Percentiles rank a stretch among this genome's conserved stretches.
phyloP scores from a whole-genome alignment of 2,113 vertebrate species.

The Rhabdornis inornatus region DNA sequence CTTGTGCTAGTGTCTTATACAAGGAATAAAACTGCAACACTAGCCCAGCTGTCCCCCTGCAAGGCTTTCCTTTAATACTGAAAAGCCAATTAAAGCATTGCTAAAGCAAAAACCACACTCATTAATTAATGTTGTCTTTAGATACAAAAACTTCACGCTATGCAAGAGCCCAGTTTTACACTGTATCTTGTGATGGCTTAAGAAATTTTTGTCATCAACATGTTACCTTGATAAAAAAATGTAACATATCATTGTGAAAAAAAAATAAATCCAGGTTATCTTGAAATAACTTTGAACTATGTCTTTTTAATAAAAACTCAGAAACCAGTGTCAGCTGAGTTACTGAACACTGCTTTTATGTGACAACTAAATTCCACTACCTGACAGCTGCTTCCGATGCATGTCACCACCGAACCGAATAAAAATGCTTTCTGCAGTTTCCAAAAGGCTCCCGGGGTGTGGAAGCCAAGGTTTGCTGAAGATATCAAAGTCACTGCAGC shows the following conservation, averaged over 20 bases:
- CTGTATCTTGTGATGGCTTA: rapidly evolving
- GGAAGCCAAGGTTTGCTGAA: background rate
- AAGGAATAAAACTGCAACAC: background rate
- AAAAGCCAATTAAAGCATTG: background rate
- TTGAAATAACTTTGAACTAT: background rate
- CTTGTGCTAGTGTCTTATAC: too few species aligned
- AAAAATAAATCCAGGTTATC: background rate
- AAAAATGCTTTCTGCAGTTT: background rate
- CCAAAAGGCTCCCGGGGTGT: background rate
- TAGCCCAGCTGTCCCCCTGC: background rate
- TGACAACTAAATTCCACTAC: background rate
- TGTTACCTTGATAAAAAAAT: background rate
- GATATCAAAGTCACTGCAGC: background rate
- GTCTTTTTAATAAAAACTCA: background rate
- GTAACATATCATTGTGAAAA: background rate
- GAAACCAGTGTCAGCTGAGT: background rate
- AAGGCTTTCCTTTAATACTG: background rate
- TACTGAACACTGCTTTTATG: rapidly evolving
- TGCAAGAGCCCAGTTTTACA: background rate
- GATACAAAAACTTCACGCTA: background rate
- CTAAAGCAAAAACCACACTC: background rate
- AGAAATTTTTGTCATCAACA: background rate
- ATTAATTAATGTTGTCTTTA: background rate
- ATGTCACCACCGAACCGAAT: background rate
- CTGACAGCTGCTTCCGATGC: background rate